These are phyloP conservation scores for Orthosia cruda DNA, from an alignment of 2,888 invertebrate genomes.

Conservation along the genomic window DNA sequence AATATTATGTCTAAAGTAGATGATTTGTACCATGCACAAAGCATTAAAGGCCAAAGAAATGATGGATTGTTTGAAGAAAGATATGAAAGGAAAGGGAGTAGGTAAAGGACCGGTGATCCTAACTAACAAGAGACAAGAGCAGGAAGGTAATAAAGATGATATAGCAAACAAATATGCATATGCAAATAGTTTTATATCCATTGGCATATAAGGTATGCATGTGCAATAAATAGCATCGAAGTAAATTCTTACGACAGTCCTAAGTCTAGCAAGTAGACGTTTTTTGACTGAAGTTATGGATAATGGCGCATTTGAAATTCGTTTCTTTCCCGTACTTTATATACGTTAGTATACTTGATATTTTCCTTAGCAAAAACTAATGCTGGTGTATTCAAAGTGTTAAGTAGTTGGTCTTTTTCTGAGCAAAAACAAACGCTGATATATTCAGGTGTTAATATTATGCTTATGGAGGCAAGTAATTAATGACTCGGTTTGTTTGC, in stretches of 20 bases:
- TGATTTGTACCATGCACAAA: too few species aligned
- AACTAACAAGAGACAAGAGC: too few species aligned
- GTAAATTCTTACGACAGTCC: too few species aligned
- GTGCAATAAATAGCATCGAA: too few species aligned
- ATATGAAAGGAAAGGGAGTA: neutral
- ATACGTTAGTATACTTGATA: neutral
- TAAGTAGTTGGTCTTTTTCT: neutral
- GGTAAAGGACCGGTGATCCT: neutral
- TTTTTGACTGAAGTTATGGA: neutral
- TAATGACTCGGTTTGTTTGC: constrained; percentile 36
- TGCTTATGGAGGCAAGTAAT: constrained; percentile 23
- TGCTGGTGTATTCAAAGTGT: neutral
- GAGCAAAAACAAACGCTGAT: neutral
- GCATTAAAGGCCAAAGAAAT: neutral
- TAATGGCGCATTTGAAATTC: neutral
- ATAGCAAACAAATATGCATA: too few species aligned
- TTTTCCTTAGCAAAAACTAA: neutral
- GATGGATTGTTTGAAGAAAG: neutral
- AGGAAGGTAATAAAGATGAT: too few species aligned
- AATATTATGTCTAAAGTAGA: too few species aligned
- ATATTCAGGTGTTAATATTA: neutral
- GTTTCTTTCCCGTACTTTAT: neutral
- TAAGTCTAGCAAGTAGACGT: neutral
- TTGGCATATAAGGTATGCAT: too few species aligned
- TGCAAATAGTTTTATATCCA: too few species aligned